Evolutionary conservation across 2,113 vertebrate genomes (phyloP).

Genomic region (Mirounga angustirostris): DNA sequence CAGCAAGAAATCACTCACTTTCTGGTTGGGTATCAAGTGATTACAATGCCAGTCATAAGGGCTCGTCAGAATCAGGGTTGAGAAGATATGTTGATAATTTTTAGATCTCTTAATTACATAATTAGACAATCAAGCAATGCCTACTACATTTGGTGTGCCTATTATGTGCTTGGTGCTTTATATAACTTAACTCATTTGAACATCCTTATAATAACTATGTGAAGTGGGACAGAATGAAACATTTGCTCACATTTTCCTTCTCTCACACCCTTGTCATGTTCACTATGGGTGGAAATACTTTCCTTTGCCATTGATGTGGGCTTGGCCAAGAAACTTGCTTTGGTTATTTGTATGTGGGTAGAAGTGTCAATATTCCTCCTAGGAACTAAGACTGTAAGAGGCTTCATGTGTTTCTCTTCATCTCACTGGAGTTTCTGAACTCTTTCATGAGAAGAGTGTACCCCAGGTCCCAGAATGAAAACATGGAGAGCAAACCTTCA

Average conservation of each 20-base stretch:
- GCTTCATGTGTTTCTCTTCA: not conserved
- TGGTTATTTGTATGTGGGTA: not conserved
- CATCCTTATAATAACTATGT: not conserved
- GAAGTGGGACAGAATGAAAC: not conserved
- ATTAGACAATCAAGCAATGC: not conserved
- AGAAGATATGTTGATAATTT: constrained; percentile 14
- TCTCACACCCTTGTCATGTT: not conserved
- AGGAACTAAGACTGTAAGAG: not conserved
- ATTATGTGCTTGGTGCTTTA: not conserved
- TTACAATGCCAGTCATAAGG: not conserved
- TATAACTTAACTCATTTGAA: not conserved
- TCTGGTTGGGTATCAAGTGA: not conserved
- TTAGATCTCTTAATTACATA: not conserved
- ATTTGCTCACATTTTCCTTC: not conserved
- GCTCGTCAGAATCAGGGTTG: not conserved
- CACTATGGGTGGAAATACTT: not conserved
- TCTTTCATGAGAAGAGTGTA: not conserved
- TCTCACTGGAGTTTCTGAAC: not conserved
- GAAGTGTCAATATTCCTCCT: not conserved
- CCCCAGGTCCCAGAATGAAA: not conserved
- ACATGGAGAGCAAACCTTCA: not conserved
- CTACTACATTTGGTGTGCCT: not conserved
- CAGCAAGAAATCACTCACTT: not conserved
- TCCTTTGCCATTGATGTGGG: not conserved
- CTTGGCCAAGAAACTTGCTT: not conserved